Evolutionary conservation across 2,113 vertebrate genomes (phyloP), one percentile per base, ranked within the genome.

Genomic region (Plotosus lineatus): DNA sequence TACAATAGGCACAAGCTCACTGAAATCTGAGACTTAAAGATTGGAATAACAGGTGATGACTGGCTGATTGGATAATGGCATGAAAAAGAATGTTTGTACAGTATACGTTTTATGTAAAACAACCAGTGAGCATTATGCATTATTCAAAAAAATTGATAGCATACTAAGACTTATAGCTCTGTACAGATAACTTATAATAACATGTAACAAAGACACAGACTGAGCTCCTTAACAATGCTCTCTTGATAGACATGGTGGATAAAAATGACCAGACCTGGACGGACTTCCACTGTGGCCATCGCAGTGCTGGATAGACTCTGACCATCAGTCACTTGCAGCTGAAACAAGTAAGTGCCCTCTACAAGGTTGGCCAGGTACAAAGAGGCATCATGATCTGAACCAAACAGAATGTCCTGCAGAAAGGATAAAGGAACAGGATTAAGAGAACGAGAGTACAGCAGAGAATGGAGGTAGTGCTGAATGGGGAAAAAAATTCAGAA

Each of bases 301-400:
- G 96, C 94, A 0, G 85, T 78, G 87, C 94, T 93, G 1, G 91
- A 94, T 23, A 90, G 90, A 1, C 96, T 95, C 87, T 92, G 94
- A 9, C 86, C 83, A 73, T 97, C 94, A 0, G 89, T 92, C 36
- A 96, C 95, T 61, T 85, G 92, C 85, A 98, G 89, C 85, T 91
- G 95, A 88, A 97, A 97, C 51, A 92, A 88, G 80, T 98, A 97
- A 61, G 92, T 92, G 1, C 96, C 96, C 84, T 98, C 95, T 42
- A 97, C 96, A 85, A 98, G 94, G 84, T 95, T 96, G 28, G 92
- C 89, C 17, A 98, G 90, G 87, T 93, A 95, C 33, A 98, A 91
- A 0, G 89, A 88, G 21, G 92, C 87, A 66, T 91, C 83, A 0
- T 84, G 90, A 28, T 94, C 93, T 2, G 97, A 97, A 73, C 89